Evolutionary conservation across 2,888 invertebrate genomes (phyloP), one percentile per base, ranked within the genome.

Genomic region (Mimas tiliae): DNA sequence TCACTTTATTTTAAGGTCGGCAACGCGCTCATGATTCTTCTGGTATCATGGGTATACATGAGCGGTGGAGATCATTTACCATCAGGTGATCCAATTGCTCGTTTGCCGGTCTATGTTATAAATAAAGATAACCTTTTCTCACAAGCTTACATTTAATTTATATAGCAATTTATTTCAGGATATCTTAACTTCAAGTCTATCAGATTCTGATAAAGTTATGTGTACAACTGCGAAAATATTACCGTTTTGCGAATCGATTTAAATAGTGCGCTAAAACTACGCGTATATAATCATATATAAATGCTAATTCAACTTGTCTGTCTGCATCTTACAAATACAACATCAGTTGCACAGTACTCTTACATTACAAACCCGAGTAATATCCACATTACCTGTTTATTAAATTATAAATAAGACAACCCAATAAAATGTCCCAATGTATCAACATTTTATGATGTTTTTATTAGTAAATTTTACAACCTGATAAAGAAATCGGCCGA

Each of bases 391-490:
- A 42, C 38, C 42, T 11, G 58, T 58, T 58, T 58, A 58, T 58
- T 58, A 58, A 52, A 47, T 58, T 65, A 48, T 51, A 64, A 68
- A 52, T 16, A 62, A 65, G 52, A 65, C 45, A 48, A 48, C 33
- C 51, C 48, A 63, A 63, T 63, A 50, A 66, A 66, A 66, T 12
- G 19, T 16, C 38, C 33, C n/a, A 67, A 64, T 66, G 66, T 72
- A 70, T 68, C 64, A 66, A 69, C 9, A 68, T 48, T 77, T 77
- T 73, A 76, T 74, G 72, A 71, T 74, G 63, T 73, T 76, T 81
- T 82, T 77, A 82, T 78, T 67, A 52, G 65, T 72, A 75, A 73
- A 76, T 79, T 78, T 76, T 77, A 76, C 69, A 68, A 69, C 71
- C 63, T 6, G 75, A 74, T 72, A 78, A 72, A 34, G 64, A 65